Evolutionary conservation across 1,140 invertebrate genomes (phyloP), one percentile per base, ranked within the genome.

Genomic region (Nomia melanderi): DNA sequence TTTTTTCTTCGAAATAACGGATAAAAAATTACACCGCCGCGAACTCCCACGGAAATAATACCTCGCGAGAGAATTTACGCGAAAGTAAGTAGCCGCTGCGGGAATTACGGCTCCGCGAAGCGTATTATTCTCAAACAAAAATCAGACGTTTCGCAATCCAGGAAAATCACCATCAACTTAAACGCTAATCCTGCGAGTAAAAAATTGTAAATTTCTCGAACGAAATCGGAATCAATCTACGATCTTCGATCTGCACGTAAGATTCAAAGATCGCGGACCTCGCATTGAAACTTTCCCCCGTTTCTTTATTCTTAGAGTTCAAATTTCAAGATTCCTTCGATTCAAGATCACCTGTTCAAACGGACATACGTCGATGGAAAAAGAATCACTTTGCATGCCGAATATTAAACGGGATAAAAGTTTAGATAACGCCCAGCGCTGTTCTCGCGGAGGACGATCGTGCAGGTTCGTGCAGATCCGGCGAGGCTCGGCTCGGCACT

Each of bases 381-480:
- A n/a, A 27, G 14, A 5, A 27, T 12, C 12, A 27, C 2, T 50
- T 14, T 3, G 3, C 0, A 1, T 2, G 23, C 56, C 25, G 1
- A 14, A 50, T n/a, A 67, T 57, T 67, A 67, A 57, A 57, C 29
- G 50, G 31, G 50, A 59, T 41, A 76, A 76, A 69, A 76, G 31
- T 76, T 69, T 60, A 54, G 64, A 76, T 76, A 59, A 67, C 73
- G 64, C 73, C 73, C 73, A 76, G 50, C 62, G 64, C 59, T 31
- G n/a, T 64, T 60, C 62, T 53, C 57, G 78, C 72, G 80, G n/a
- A 70, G 39, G 25, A 50, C 57, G 75, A 74, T 88, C 87, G 88
- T 79, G 75, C 56, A 77, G 25, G 69, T 81, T 85, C 88, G 88
- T 78, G 44, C 20, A 27, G 9, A 23, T 78, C 66, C 88, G 88